phyloP scores from a whole-genome alignment of 2,888 invertebrate species.

The Eurytoma adleriae region DNA sequence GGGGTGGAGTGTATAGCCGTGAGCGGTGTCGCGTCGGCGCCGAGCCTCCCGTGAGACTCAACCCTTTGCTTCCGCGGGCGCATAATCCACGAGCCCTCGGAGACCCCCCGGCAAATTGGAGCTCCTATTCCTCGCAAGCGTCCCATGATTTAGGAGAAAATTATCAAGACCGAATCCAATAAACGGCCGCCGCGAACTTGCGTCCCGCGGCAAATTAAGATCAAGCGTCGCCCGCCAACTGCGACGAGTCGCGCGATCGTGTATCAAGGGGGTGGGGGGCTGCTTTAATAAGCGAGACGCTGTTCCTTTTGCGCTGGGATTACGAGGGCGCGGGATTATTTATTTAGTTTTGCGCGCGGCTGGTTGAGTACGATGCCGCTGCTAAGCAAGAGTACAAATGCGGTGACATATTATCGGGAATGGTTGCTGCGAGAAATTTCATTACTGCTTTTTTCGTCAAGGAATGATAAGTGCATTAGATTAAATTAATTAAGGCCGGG shows the following conservation, averaged over 20 bases:
- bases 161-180: constrained; percentile 74
- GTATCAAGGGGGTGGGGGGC: too few relatives aligned
- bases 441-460: constrained; percentile 13
- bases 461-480: constrained; percentile 24
- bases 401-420: constrained; percentile 27
- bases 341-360: too few relatives aligned
- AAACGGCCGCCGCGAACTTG: constrained; percentile 65
- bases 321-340: too few relatives aligned
- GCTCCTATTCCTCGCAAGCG: constrained; percentile 60
- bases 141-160: constrained; percentile 72
- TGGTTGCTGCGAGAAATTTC: not conserved
- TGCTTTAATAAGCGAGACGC: too few relatives aligned
- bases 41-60: constrained; percentile 71
- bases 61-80: constrained; percentile 73
- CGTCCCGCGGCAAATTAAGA: constrained; percentile 71
- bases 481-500: constrained; percentile 21
- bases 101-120: constrained; percentile 69
- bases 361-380: constrained; percentile 29
- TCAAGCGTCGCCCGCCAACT: constrained; percentile 57
- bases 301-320: too few relatives aligned
- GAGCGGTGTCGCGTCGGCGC: constrained; percentile 72
- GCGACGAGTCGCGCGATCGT: not conserved
- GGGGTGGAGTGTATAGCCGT: constrained; percentile 52
- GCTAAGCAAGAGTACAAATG: constrained; percentile 6
- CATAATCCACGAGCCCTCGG: constrained; percentile 62